Conservation (phyloP, 2,888 invertebrate species). For the Onthophagus sagittarius region DNA sequence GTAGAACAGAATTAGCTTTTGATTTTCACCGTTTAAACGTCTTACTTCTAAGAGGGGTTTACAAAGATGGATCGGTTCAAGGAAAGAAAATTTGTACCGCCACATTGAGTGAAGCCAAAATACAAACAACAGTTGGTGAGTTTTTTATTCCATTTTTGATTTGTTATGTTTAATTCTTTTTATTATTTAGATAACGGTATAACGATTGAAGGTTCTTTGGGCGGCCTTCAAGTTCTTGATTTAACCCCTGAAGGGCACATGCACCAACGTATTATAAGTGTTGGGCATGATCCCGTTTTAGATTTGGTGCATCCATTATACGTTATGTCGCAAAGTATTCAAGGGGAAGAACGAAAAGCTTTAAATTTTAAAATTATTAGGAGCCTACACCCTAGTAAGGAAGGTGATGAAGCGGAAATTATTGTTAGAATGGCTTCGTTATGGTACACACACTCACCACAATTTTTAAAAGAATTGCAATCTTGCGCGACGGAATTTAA, state of each 20-base stretch:
- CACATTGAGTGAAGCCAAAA: conserved; percentile 85
- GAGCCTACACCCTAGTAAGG: conserved; percentile 30
- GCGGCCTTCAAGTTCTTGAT: conserved; percentile 87
- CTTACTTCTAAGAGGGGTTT: conserved; percentile 74
- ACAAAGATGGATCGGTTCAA: conserved; percentile 65
- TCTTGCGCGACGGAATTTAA: conserved; percentile 89
- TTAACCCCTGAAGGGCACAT: conserved; percentile 78
- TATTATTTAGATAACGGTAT: conserved; percentile 45
- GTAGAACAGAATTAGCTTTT: conserved; percentile 81
- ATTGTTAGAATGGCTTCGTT: conserved; percentile 77
- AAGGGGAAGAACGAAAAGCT: conserved; percentile 45
- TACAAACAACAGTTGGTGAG: conserved; percentile 76
- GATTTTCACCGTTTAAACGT: conserved; percentile 92
- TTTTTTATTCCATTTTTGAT: conserved; percentile 18
- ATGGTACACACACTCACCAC: conserved; percentile 90
- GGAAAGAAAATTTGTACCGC: conserved; percentile 92
- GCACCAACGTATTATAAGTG: conserved; percentile 81
- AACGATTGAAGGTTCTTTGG: conserved; percentile 79
- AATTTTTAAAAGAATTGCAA: conserved; percentile 78
- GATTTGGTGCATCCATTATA: conserved; percentile 49
- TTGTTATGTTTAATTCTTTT: conserved; percentile 4
- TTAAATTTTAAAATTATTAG: conserved; percentile 54
- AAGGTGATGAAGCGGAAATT: conserved; percentile 41
- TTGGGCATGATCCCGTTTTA: conserved; percentile 71
- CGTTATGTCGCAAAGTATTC: conserved; percentile 42